phyloP scores from a whole-genome alignment of 1,140 invertebrate genomes.

The Argopecten irradians region DNA sequence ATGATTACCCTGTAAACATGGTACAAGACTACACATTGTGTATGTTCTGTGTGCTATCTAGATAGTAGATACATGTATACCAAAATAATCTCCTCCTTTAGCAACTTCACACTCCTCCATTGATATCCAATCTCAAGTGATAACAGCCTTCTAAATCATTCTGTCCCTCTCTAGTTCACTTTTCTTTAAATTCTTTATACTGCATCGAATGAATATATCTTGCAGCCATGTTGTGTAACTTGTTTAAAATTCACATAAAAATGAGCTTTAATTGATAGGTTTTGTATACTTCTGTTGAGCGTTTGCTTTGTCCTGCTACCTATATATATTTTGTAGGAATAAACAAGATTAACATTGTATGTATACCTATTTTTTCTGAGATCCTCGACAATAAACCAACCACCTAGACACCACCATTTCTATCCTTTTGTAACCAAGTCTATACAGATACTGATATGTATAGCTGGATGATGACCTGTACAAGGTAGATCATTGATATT shows the following conservation, averaged over 20 bases:
- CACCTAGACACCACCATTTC: too few species aligned
- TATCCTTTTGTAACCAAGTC: too few species aligned
- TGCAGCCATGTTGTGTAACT: background rate
- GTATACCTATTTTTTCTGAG: background rate
- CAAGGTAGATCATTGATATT: background rate
- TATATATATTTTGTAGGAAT: too few species aligned
- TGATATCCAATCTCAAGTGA: background rate
- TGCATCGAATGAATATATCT: background rate
- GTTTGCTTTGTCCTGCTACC: background rate
- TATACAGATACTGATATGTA: background rate
- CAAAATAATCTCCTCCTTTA: too few species aligned
- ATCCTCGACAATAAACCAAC: too few species aligned
- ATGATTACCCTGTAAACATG: background rate
- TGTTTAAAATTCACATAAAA: too few species aligned
- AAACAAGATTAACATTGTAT: background rate
- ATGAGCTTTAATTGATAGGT: too few species aligned
- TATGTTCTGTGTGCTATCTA: too few species aligned
- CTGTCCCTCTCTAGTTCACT: background rate
- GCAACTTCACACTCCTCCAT: background rate
- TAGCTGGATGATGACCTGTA: background rate
- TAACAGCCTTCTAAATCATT: background rate
- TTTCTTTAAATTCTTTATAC: background rate
- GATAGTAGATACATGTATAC: too few species aligned
- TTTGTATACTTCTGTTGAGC: background rate
- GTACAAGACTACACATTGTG: background rate